phyloP scores from a whole-genome alignment of 2,113 vertebrate species.

The Cricetomys ansorgei region DNA sequence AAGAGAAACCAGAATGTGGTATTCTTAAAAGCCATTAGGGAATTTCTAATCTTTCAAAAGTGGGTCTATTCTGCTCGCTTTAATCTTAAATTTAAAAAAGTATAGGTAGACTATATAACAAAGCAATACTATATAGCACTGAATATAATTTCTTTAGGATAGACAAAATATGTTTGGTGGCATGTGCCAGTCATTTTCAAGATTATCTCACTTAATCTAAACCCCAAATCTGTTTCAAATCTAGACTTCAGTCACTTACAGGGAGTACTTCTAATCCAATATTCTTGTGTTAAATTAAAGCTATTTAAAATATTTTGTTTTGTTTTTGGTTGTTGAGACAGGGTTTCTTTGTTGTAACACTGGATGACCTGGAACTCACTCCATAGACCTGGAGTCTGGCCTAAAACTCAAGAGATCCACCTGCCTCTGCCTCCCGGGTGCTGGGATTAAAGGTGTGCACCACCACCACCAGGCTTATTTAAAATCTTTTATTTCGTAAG shows the following conservation, averaged over 20 bases:
- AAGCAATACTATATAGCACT: not conserved
- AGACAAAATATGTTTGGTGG: not conserved
- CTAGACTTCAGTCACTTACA: not conserved
- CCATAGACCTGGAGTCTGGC: too few relatives aligned
- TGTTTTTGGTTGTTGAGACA: too few relatives aligned
- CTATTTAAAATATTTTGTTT: not conserved
- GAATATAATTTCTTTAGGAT: not conserved
- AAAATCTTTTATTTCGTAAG: not conserved
- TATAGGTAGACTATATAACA: not conserved
- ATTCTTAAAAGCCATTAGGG: not conserved
- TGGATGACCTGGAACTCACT: too few relatives aligned
- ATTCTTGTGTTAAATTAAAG: not conserved
- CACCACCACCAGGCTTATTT: too few relatives aligned
- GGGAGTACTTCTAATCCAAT: not conserved
- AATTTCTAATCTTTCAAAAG: not conserved
- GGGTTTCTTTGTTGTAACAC: too few relatives aligned
- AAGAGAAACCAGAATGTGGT: not conserved
- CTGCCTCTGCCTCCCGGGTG: too few relatives aligned
- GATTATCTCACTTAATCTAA: constrained; percentile 1
- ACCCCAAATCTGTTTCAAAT: not conserved
- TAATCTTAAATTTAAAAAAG: not conserved
- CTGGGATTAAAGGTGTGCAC: too few relatives aligned
- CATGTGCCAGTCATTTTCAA: constrained; percentile 5
- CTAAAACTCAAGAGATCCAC: too few relatives aligned
- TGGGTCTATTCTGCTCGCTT: not conserved